These are phyloP conservation scores for Drosophila glabriapex DNA, from an alignment of 2,888 invertebrate species.

Conservation along the genomic window DNA sequence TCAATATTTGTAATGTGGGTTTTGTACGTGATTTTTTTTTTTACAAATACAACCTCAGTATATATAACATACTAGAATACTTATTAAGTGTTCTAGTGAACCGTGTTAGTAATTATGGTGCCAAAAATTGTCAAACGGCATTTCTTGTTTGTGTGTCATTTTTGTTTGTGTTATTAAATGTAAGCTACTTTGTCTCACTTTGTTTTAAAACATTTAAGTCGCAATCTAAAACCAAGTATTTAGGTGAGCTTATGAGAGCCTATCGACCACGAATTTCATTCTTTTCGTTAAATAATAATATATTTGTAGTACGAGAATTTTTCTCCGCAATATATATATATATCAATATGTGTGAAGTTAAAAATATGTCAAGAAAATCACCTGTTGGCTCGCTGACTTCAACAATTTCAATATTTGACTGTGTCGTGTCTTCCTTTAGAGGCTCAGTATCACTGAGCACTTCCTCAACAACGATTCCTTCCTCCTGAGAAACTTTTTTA, in stretches of 20 bases:
- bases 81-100: slow-evolving; percentile 36
- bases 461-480: slow-evolving; percentile 84
- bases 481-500: slow-evolving; percentile 83
- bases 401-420: slow-evolving; percentile 82
- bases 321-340: slow-evolving; percentile 16
- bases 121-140: slow-evolving; percentile 38
- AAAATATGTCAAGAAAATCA: slow-evolving; percentile 67
- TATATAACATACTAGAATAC: slow-evolving; percentile 44
- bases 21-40: slow-evolving; percentile 24
- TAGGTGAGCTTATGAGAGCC: slow-evolving; percentile 22
- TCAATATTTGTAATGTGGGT: slow-evolving; percentile 40
- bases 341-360: slow-evolving; percentile 21
- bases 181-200: slow-evolving; percentile 31
- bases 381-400: slow-evolving; percentile 84
- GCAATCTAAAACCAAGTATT: slow-evolving; percentile 33
- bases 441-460: slow-evolving; percentile 84
- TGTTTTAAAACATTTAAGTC: slow-evolving; percentile 21
- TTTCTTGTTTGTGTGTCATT: slow-evolving; percentile 32
- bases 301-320: slow-evolving; percentile 15
- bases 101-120: slow-evolving; percentile 57
- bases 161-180: slow-evolving; percentile 49
- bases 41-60: slow-evolving; percentile 41
- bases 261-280: slow-evolving; percentile 21
- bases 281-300: slow-evolving; percentile 6
- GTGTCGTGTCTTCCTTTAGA: slow-evolving; percentile 67